phyloP scores from a whole-genome alignment of 2,113 vertebrate species.

The Micronycteris hirsuta region DNA sequence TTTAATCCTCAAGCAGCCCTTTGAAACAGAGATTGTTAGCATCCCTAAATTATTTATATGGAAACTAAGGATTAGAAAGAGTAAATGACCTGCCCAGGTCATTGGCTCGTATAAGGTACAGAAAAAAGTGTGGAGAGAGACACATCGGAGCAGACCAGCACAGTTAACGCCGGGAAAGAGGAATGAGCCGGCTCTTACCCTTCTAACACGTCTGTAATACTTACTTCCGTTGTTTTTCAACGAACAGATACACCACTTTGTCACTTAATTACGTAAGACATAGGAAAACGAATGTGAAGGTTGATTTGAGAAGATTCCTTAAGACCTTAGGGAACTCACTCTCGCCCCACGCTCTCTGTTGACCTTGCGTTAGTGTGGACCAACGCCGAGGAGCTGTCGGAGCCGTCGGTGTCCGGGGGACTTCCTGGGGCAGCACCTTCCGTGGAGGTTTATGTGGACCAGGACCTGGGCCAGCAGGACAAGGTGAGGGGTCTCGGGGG shows the following conservation, averaged over 20 bases:
- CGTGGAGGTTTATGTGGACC: constrained; percentile 33
- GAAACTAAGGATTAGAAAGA: not conserved
- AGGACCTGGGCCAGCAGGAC: constrained; percentile 52
- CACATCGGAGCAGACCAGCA: accelerated
- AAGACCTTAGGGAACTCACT: not conserved
- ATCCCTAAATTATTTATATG: not conserved
- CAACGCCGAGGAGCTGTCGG: not conserved
- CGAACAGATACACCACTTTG: accelerated
- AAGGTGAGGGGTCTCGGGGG: constrained; percentile 48
- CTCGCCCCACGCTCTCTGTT: not conserved
- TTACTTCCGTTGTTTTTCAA: not conserved
- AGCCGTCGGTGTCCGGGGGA: not conserved
- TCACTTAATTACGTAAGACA: not conserved
- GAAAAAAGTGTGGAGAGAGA: not conserved
- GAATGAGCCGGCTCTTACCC: not conserved
- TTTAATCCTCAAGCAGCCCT: not conserved
- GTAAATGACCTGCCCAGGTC: not conserved
- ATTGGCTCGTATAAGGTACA: not conserved
- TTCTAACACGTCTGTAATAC: not conserved
- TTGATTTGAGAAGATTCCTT: not conserved
- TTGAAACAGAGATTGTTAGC: not conserved
- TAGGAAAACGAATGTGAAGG: no score
- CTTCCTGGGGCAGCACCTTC: not conserved
- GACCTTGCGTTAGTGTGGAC: constrained; percentile 54
- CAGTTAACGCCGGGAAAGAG: no score